Evolutionary conservation across 2,113 vertebrate genomes (phyloP), one percentile per base, ranked within the genome.

Genomic region (Calidris pugnax): DNA sequence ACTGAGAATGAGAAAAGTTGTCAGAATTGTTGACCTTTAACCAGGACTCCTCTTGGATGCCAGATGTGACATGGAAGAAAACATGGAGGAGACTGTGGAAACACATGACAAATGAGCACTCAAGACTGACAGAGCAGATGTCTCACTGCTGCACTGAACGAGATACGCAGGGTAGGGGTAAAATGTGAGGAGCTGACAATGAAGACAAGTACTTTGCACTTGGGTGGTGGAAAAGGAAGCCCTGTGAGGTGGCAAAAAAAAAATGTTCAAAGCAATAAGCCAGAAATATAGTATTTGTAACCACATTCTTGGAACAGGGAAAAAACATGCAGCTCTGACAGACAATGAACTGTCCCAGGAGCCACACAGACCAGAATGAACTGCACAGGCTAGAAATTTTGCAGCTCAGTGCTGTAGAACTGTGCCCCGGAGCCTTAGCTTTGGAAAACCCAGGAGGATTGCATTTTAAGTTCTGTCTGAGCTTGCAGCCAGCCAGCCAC

Each of bases 331-430:
- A 95, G 37, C 72, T 92, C 75, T 92, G 68, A 83, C n/a, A 89
- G 73, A 89, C 87, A 93, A 83, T 51, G 83, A 96, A 78, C 41
- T 68, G 72, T 74, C 92, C 90, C 6, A 9, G 82, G 85, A 96
- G 71, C 41, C 60, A 67, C 71, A 74, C 53, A 77, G 87, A 74
- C 71, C 41, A 67, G 50, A 91, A 80, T 20, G 66, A 91, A 48
- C 73, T 56, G 87, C 73, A 68, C 66, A 82, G 43, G 43, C 16
- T 27, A 96, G 84, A 91, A 43, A 72, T 81, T 64, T n/a, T 77
- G 72, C 72, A 94, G 78, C 90, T 93, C 50, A 23, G 72, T 93
- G 64, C 20, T 55, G 64, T 12, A 93, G 72, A 84, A 56, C 85
- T 47, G 27, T 85, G 83, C 60, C 79, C 73, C 45, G 28, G 35